phyloP scores from a whole-genome alignment of 2,888 invertebrate species.

The Spialia ferax region DNA sequence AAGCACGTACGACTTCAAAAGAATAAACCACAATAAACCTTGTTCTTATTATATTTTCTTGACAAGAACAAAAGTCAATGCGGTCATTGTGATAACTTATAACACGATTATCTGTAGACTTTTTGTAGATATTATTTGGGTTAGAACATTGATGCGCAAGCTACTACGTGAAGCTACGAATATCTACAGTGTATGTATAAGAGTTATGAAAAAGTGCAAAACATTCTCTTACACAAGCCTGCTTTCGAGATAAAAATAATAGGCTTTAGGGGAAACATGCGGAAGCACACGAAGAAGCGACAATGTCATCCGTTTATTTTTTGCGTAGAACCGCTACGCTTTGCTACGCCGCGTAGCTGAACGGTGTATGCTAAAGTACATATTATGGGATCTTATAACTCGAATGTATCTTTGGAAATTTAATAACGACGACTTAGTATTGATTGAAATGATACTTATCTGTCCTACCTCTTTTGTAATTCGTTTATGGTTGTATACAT shows the following conservation, averaged over 20 bases:
- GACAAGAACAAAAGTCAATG: slow-evolving; percentile 28
- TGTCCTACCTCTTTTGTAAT: background rate
- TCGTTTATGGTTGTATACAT: background rate
- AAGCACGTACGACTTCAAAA: slow-evolving; percentile 33
- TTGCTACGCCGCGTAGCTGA: slow-evolving; percentile 20
- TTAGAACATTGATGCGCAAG: slow-evolving; percentile 14
- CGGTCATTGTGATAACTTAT: slow-evolving; percentile 7
- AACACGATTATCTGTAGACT: too few species aligned
- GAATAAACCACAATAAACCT: slow-evolving; percentile 37
- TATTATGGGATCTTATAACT: too few species aligned
- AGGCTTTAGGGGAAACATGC: slow-evolving; percentile 29
- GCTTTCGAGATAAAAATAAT: slow-evolving; percentile 38
- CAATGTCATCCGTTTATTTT: slow-evolving; percentile 17
- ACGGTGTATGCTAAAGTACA: background rate
- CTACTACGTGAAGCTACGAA: too few species aligned
- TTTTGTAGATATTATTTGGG: background rate
- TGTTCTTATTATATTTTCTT: slow-evolving; percentile 27
- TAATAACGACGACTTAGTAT: background rate
- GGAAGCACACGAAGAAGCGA: slow-evolving; percentile 20
- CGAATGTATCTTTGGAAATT: background rate
- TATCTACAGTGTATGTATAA: background rate
- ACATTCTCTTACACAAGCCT: slow-evolving; percentile 35
- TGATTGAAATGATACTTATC: too few species aligned
- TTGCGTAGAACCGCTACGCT: slow-evolving; percentile 16
- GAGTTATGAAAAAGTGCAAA: slow-evolving; percentile 30